Percentiles rank a stretch among this genome's conserved stretches.
Conservation (phyloP, 2,888 invertebrate species). For the Tetragonisca angustula region DNA sequence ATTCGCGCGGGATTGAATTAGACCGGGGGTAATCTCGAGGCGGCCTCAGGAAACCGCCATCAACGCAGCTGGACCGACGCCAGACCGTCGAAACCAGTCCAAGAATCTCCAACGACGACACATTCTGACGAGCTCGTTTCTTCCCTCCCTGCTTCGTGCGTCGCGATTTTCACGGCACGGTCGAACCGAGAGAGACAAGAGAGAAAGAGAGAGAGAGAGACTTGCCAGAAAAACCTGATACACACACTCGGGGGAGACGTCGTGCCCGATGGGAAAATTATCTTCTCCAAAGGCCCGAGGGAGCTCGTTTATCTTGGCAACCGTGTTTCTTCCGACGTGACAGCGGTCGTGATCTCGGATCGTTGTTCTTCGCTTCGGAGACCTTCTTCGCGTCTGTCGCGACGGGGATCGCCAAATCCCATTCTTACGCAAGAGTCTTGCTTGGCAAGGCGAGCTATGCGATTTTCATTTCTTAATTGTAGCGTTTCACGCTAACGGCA, state of each 20-base stretch:
- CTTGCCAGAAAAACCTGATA: slow-evolving; percentile 58
- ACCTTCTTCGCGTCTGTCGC: neutral
- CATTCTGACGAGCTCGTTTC: slow-evolving; percentile 8
- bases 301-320: slow-evolving; percentile 29
- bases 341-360: slow-evolving; percentile 19
- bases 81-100: slow-evolving; percentile 57
- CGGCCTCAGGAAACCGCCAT: slow-evolving; percentile 49
- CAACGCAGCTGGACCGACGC: slow-evolving; percentile 59
- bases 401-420: too few relatives aligned
- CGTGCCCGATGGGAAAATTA: slow-evolving; percentile 23
- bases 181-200: neutral
- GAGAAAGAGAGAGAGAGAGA: neutral
- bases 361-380: slow-evolving; percentile 12
- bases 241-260: neutral
- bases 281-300: neutral
- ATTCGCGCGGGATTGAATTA: slow-evolving; percentile 47
- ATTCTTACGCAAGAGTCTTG: neutral
- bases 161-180: neutral
- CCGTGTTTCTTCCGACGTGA: slow-evolving; percentile 33
- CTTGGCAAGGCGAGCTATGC: neutral
- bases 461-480: neutral
- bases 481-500: too few relatives aligned
- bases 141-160: slow-evolving; percentile 2
- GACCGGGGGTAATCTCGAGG: slow-evolving; percentile 47
- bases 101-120: slow-evolving; percentile 43